Conservation (phyloP, 1,140 invertebrate genomes). For the Procambarus clarkii region DNA sequence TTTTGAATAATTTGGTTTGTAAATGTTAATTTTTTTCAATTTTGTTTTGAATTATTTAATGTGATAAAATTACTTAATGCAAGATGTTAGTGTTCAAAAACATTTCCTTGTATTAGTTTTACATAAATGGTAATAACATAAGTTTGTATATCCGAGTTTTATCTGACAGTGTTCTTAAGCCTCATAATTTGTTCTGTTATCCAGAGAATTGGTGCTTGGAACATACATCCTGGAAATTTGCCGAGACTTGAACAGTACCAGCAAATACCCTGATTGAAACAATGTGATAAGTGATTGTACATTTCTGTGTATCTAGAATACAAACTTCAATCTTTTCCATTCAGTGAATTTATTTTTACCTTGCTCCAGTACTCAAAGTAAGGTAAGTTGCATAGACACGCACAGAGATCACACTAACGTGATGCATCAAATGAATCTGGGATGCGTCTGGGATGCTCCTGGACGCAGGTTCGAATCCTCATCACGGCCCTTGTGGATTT, state of each 20-base stretch:
- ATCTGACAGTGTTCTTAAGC: background rate
- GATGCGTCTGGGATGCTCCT: too few species aligned
- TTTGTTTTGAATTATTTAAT: too few species aligned
- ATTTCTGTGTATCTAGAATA: slow-evolving; percentile 49
- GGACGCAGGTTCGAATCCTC: too few species aligned
- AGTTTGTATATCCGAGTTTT: background rate
- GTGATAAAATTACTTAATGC: too few species aligned
- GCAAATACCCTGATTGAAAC: slow-evolving; percentile 8
- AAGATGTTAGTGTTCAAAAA: too few species aligned
- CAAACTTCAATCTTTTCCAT: slow-evolving; percentile 23
- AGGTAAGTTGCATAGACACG: too few species aligned
- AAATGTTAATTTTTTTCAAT: too few species aligned
- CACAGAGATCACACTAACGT: too few species aligned
- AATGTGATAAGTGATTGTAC: slow-evolving; percentile 46
- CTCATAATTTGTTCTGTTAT: background rate
- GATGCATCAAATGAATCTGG: too few species aligned
- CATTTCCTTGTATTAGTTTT: background rate
- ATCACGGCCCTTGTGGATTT: too few species aligned
- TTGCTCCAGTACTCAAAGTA: too few species aligned
- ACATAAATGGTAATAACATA: background rate
- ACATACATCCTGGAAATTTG: background rate
- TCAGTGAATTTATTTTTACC: background rate
- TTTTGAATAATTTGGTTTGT: too few species aligned
- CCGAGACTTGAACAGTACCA: background rate
- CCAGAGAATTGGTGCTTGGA: background rate